Base-by-base conservation (phyloP, 2,888 invertebrate species). In the Thera britannica region DNA sequence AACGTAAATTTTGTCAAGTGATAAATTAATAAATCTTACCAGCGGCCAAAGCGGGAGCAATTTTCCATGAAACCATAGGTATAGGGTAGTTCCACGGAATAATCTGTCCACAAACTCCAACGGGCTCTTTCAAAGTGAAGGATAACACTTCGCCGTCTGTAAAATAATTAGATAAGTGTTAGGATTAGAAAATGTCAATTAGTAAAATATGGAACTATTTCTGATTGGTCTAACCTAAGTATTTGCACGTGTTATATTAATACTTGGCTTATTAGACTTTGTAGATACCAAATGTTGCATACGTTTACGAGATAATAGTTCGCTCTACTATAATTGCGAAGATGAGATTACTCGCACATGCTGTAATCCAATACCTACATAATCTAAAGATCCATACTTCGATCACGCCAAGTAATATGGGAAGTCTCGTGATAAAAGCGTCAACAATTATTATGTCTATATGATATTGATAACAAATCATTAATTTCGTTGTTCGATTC, bases 51-150 rank as follows among this genome's bases (percentile, higher is more conserved):
- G 97, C 97, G 0, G 97, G 97, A 2, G 95, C 97, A 61, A 99
- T 94, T 90, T 99, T 99, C 99, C 99, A 99, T 0, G 97, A 95
- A 90, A 97, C 95, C 99, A 99, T 99, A 67, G 98, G 90, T 64
- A 97, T 90, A 0, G 98, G 98, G 80, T 98, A 98, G 88, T 98
- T 98, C 98, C 98, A 98, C 5, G 98, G 98, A 78, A 98, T 97
- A 69, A 98, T 98, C 88, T 98, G 98, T 1, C 96, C 98, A 82
- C 98, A 98, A 1, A 98, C 98, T 9, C 94, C 94, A 1, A 98
- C 97, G 0, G 98, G 98, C 81, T 98, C 98, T 77, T 97, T 97
- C 3, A 97, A 93, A 0, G 98, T 98, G 85, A 98, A 97, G 0
- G 96, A 95, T 78, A 98, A 94, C 75, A 95, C 97, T 66, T 96